Conservation (phyloP, 2,113 vertebrate genomes). For the Aegithalos caudatus region DNA sequence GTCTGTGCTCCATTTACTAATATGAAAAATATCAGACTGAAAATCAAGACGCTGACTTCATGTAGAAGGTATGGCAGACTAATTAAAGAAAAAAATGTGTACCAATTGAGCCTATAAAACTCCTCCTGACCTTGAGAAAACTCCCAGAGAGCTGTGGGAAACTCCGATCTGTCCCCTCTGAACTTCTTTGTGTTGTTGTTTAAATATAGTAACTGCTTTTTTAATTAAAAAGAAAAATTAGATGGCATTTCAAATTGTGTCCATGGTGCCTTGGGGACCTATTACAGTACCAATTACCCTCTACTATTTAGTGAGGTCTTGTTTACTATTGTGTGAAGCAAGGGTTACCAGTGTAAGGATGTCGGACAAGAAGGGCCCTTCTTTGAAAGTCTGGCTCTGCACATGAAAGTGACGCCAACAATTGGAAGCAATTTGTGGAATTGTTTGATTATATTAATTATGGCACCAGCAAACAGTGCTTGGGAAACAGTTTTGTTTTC, state of each 20-base stretch:
- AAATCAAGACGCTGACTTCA: conserved; percentile 66
- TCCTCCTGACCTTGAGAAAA: conserved; percentile 53
- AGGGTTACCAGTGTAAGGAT: conserved; percentile 59
- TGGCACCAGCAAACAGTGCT: conserved; percentile 71
- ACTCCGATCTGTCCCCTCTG: conserved; percentile 43
- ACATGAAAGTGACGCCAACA: conserved; percentile 79
- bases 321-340: conserved; percentile 66
- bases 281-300: conserved; percentile 71
- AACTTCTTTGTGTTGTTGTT: conserved; percentile 49
- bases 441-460: conserved; percentile 79
- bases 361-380: conserved; percentile 61
- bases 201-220: conserved; percentile 68
- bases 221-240: conserved; percentile 65
- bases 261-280: conserved; percentile 63
- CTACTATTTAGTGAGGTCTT: conserved; percentile 55
- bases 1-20: neutral
- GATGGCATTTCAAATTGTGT: conserved; percentile 66
- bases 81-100: conserved; percentile 54
- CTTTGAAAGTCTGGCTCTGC: conserved; percentile 68
- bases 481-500: conserved; percentile 78
- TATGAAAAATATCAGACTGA: conserved; percentile 40
- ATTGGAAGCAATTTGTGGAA: conserved; percentile 80
- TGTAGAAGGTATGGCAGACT: conserved; percentile 51
- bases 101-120: conserved; percentile 46
- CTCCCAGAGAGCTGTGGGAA: conserved; percentile 63